Percentiles rank a stretch among this genome's conserved stretches.
These are phyloP conservation scores for Bugula neritina DNA, from an alignment of 2,888 invertebrate species.

Conservation along the genomic window DNA sequence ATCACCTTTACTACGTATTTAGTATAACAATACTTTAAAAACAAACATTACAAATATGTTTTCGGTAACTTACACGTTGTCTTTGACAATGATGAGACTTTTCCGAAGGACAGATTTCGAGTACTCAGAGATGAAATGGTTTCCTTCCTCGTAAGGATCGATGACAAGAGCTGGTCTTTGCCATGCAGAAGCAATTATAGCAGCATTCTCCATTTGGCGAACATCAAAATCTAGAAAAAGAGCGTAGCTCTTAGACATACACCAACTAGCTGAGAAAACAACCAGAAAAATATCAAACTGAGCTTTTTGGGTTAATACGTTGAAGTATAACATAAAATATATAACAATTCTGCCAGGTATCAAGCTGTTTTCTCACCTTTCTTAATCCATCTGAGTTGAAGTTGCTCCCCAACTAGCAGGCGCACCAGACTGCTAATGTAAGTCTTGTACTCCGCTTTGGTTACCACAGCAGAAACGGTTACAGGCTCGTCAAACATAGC, in stretches of 20 bases:
- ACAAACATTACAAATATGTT: too few species aligned
- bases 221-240: conserved; percentile 45
- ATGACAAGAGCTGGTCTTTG: conserved; percentile 50
- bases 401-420: conserved; percentile 44
- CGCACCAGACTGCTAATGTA: conserved; percentile 47
- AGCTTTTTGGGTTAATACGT: too few species aligned
- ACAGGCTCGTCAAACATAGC: conserved; percentile 30
- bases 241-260: too few species aligned
- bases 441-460: conserved; percentile 42
- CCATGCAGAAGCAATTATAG: conserved; percentile 47
- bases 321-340: too few species aligned
- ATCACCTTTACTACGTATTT: too few species aligned
- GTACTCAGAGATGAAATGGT: conserved; percentile 35
- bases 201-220: conserved; percentile 50
- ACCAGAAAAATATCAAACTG: too few species aligned
- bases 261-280: too few species aligned
- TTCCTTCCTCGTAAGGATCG: conserved; percentile 48
- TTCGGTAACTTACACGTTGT: conserved; percentile 25
- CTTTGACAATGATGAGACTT: conserved; percentile 1
- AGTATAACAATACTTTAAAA: too few species aligned
- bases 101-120: conserved; percentile 20
- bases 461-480: conserved; percentile 33
- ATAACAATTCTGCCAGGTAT: too few species aligned
- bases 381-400: conserved; percentile 44
- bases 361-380: conserved; percentile 46